These are phyloP conservation scores for Drosophila repleta DNA, from an alignment of 1,140 invertebrate genomes.

Conservation along the genomic window DNA sequence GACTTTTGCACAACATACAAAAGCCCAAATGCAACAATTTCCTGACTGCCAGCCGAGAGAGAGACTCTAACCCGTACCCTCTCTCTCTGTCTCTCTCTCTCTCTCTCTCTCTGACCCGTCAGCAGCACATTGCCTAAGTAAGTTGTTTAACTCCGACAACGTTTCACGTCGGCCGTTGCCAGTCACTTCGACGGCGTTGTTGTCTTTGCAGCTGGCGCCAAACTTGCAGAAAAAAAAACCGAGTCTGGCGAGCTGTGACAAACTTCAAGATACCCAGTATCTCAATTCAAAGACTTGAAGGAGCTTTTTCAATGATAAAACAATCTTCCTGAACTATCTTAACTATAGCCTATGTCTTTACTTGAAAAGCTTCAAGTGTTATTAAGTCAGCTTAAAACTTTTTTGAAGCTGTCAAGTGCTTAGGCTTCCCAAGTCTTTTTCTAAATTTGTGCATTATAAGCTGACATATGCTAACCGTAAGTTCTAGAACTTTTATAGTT, in stretches of 20 bases:
- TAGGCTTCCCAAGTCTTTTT: too few species aligned
- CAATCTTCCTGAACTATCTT: too few species aligned
- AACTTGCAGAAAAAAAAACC: slow-evolving; percentile 56
- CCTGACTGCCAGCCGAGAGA: slow-evolving; percentile 59
- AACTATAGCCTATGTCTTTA: too few species aligned
- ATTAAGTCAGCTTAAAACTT: background rate
- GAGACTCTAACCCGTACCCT: background rate
- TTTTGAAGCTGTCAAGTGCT: background rate
- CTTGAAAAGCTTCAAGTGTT: too few species aligned
- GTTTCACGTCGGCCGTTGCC: slow-evolving; percentile 45
- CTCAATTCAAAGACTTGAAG: background rate
- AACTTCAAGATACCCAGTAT: slow-evolving; percentile 1
- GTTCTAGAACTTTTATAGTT: background rate
- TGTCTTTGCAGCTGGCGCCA: slow-evolving; percentile 77
- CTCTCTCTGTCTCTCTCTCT: background rate
- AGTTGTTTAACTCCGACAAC: slow-evolving; percentile 72
- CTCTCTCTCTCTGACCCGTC: background rate
- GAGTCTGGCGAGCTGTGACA: background rate
- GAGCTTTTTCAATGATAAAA: background rate
- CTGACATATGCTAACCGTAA: background rate
- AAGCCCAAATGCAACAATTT: slow-evolving; percentile 77
- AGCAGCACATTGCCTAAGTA: slow-evolving; percentile 62
- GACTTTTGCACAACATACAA: slow-evolving; percentile 72
- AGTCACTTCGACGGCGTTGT: slow-evolving; percentile 46
- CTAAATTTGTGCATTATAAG: too few species aligned